Evolutionary conservation across 2,888 invertebrate species (phyloP), one percentile per base, ranked within the genome.

Genomic region (Agonopterix heracliana): DNA sequence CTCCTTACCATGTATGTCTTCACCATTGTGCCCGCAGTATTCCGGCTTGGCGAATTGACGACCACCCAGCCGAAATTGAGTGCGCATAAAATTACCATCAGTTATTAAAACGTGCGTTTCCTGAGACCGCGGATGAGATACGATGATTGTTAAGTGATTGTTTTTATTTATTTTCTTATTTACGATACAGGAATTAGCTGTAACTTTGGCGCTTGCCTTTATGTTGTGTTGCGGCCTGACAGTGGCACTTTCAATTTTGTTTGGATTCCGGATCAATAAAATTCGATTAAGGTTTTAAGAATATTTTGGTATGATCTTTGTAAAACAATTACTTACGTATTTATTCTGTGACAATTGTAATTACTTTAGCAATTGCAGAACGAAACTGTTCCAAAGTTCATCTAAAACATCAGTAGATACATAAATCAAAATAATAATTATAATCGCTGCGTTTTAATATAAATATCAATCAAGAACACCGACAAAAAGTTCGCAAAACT

Each of bases 51-150:
- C 38, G 38, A 38, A 38, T 11, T 38, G 36, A 50, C 62, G 73
- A 70, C 74, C 77, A 71, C 73, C 74, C 75, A 68, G 49, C 52
- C 55, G 49, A 68, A 63, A 68, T 63, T 56, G 63, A 61, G 54
- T 60, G 47, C 58, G 74, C 75, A 78, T 78, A 76, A 77, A 74
- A 76, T 76, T 68, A 70, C 65, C 71, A 78, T 78, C 73, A 66
- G 64, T 78, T 71, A 71, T 66, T 67, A 63, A 68, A 66, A 59
- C 60, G 54, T 57, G 52, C 60, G 54, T 62, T 56, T 61, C 58
- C 52, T 59, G 50, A 26, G 26, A 53, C 45, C 38, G 26, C 46
- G 55, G 54, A 66, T 71, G 61, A 66, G 63, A 61, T 64, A 54
- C 55, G 61, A 53, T 54, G 62, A 54, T 55, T 58, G 57, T 57